Percentiles rank a stretch among this genome's conserved stretches.
These are phyloP conservation scores for Sterna hirundo DNA, from an alignment of 2,113 vertebrate genomes.

Conservation along the genomic window DNA sequence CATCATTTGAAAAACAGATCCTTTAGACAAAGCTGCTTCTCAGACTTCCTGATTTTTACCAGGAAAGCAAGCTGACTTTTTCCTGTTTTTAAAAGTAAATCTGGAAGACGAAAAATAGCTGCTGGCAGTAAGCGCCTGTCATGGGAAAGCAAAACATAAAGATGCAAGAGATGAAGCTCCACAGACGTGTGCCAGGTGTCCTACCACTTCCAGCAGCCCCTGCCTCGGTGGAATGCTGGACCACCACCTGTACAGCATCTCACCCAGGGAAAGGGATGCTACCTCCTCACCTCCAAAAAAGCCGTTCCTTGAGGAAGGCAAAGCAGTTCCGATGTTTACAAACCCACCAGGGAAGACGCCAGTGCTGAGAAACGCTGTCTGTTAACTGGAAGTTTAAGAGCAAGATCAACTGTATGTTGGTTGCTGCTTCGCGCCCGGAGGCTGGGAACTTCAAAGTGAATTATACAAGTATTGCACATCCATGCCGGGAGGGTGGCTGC, in stretches of 20 bases:
- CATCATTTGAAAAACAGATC: background rate
- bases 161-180: background rate
- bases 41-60: background rate
- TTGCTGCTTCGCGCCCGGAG: background rate
- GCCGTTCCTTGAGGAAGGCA: accelerated
- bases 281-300: background rate
- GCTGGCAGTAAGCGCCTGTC: background rate
- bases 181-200: background rate
- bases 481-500: background rate
- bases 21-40: background rate
- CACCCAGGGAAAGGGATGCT: background rate
- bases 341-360: background rate
- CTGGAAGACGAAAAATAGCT: background rate
- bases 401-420: background rate
- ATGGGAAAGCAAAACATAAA: background rate
- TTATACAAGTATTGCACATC: background rate
- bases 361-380: background rate
- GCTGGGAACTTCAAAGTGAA: slow-evolving; percentile 43
- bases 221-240: background rate
- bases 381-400: background rate
- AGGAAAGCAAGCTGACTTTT: background rate
- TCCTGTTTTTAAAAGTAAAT: background rate
- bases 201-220: background rate
- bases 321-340: background rate
- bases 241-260: background rate